Base-by-base conservation (phyloP, 2,888 invertebrate species). In the Mellilla xanthometata region DNA sequence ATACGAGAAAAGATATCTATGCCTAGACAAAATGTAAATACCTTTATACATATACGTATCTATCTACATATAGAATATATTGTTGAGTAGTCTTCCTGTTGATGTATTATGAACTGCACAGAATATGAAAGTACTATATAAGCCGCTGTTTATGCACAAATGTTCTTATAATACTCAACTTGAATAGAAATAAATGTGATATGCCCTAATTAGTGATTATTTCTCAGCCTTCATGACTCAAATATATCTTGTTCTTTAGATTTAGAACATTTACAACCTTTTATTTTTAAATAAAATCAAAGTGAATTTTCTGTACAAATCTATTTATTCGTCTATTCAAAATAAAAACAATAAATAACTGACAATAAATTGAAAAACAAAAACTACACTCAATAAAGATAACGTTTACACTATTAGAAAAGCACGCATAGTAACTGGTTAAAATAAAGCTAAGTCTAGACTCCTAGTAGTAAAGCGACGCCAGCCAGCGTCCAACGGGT, bases 401-500 rank as follows among this genome's bases (percentile, higher is more conserved):
- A 13, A 15, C 15, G 15, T 19, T 5, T 19, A 19, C 15, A 19
- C 15, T 3, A 19, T 6, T 19, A 19, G 15, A 19, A 19, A 19
- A 19, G n/a, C n/a, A n/a, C 15, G 6, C 15, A 19, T 5, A 5
- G 6, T 19, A 6, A 19, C 15, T 19, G 3, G 15, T 5, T 1
- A 19, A 19, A 5, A 31, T 2, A 33, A 9, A 11, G 0, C 24
- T 24, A 24, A 24, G 4, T 23, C 64, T 92, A 97, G 53, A 95
- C 93, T 71, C 97, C 97, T 33, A 99, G 91, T 34, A 99, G 83
- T 28, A 99, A 91, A 2, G 97, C 97, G 0, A 98, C 98, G 2
- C 99, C 98, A 2, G 96, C 98, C 30, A 99, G 89, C 4, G 96
- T 94, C 98, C 98, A 99, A 68, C 96, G 96, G 0, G 96, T 93